Percentiles rank a stretch among this genome's conserved stretches.
These are phyloP conservation scores for Geotrupes spiniger DNA, from an alignment of 2,888 invertebrate species.

Conservation along the genomic window DNA sequence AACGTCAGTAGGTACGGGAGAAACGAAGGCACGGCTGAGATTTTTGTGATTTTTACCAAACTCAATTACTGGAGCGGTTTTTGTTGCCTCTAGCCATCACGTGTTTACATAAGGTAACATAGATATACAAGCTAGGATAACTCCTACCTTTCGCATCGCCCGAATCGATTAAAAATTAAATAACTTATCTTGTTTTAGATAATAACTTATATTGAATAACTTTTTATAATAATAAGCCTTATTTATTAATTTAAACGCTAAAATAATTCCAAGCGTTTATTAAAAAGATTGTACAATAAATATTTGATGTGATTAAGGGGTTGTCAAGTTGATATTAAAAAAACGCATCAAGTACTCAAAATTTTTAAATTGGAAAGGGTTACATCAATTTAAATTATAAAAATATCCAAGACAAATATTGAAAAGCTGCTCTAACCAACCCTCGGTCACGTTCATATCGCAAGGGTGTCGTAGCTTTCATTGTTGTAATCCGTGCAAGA, in stretches of 20 bases:
- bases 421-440: conserved; percentile 32
- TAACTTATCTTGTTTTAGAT: too few relatives aligned
- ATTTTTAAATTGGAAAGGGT: conserved; percentile 19
- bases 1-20: background rate
- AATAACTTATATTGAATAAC: too few relatives aligned
- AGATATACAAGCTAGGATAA: conserved; percentile 16
- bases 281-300: too few relatives aligned
- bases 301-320: too few relatives aligned
- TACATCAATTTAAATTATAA: conserved; percentile 23
- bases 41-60: conserved; percentile 46
- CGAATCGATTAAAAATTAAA: conserved; percentile 3
- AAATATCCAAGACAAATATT: conserved; percentile 33
- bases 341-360: background rate
- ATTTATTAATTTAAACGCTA: too few relatives aligned
- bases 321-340: too few relatives aligned
- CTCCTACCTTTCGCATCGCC: background rate
- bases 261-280: too few relatives aligned
- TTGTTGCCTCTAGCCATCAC: conserved; percentile 34
- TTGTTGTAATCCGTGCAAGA: conserved; percentile 2
- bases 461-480: conserved; percentile 8
- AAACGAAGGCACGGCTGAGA: conserved; percentile 29
- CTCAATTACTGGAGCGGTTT: conserved; percentile 40
- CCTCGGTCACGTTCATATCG: conserved; percentile 31
- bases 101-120: conserved; percentile 40
- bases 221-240: too few relatives aligned